A percentile compares a stretch with the other conserved stretches of the same genome.
These are phyloP conservation scores for Agonopterix arenella DNA, from an alignment of 2,888 invertebrate genomes.

Conservation along the genomic window DNA sequence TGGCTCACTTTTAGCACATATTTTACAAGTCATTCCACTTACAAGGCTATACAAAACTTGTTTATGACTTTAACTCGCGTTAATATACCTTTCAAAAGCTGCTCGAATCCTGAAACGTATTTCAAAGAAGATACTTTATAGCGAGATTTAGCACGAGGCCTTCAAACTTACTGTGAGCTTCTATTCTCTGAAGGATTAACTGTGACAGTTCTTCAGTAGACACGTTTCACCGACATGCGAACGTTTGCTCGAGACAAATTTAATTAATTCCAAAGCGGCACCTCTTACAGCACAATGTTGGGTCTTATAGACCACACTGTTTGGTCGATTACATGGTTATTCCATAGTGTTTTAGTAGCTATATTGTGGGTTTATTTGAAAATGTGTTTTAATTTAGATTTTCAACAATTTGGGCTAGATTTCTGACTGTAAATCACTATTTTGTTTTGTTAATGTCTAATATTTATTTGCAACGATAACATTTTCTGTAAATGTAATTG, in stretches of 20 bases:
- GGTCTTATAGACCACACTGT: too few relatives aligned
- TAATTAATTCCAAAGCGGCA: slow-evolving; percentile 52
- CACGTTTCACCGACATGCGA: slow-evolving; percentile 30
- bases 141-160: slow-evolving; percentile 3
- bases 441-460: too few relatives aligned
- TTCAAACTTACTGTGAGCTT: slow-evolving; percentile 15
- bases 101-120: too few relatives aligned
- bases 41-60: neutral
- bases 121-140: neutral
- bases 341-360: slow-evolving; percentile 18
- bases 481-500: too few relatives aligned
- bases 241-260: slow-evolving; percentile 47
- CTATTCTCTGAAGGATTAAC: slow-evolving; percentile 35
- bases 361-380: neutral
- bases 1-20: too few relatives aligned
- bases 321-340: slow-evolving; percentile 7
- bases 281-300: slow-evolving; percentile 5
- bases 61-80: slow-evolving; percentile 1
- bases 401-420: too few relatives aligned
- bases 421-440: too few relatives aligned
- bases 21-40: neutral
- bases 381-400: neutral
- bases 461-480: too few relatives aligned
- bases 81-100: neutral
- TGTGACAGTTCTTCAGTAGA: slow-evolving; percentile 43